Percentiles rank a stretch among this genome's conserved stretches.
Evolutionary conservation across 2,797 vertebrate species (phyloP).

Genomic region (Eurystomus glaucurus): DNA sequence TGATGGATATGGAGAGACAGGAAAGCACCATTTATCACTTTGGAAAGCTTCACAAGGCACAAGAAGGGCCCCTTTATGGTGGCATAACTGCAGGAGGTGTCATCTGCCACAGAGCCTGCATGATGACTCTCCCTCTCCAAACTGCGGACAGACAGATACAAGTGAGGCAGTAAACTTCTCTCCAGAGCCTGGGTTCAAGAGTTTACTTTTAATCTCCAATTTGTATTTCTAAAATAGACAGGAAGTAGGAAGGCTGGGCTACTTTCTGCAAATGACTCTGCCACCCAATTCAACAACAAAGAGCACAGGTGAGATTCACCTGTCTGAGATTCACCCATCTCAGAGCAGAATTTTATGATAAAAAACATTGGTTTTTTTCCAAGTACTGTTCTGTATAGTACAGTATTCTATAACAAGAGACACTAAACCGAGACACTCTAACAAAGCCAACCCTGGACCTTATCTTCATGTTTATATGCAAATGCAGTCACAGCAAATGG

Average conservation of each 20-base stretch:
- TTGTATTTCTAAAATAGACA: too few relatives aligned
- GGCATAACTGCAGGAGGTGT: neutral
- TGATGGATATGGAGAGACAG: conserved; percentile 46
- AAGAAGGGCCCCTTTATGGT: conserved; percentile 16
- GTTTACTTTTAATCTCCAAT: neutral
- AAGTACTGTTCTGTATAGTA: neutral
- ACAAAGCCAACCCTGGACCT: neutral
- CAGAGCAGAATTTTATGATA: neutral
- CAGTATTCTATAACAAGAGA: neutral
- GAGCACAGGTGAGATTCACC: neutral
- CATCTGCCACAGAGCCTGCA: neutral
- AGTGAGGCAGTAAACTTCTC: neutral
- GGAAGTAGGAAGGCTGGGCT: neutral
- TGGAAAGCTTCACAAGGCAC: conserved; percentile 20
- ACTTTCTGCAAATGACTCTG: neutral
- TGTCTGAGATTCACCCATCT: neutral
- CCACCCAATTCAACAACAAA: neutral
- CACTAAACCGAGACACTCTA: neutral
- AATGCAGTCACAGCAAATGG: neutral
- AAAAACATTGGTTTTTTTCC: neutral
- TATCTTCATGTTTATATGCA: neutral
- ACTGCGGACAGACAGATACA: neutral
- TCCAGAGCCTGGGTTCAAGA: neutral
- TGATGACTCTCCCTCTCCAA: neutral
- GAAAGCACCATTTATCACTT: conserved; percentile 28